Evolutionary conservation across 2,888 invertebrate species (phyloP), one percentile per base, ranked within the genome.

Genomic region (Drosophila koepferae): DNA sequence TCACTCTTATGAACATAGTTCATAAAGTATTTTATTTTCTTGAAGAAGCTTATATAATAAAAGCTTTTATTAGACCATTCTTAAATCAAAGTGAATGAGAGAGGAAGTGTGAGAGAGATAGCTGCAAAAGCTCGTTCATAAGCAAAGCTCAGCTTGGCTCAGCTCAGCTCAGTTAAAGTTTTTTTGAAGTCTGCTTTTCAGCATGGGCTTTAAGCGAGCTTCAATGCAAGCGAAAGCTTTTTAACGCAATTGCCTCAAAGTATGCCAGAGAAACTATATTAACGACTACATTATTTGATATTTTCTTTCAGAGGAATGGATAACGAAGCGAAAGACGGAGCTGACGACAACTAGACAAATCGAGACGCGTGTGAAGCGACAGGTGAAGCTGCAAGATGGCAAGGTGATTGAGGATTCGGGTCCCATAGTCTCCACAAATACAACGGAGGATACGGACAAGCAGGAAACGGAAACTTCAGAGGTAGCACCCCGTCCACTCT

Each of bases 301-400:
- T 49, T 23, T 23, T 16, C 12, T 79, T 94, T 94, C 95, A 98
- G 98, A 98, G 94, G 98, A 98, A 96, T 97, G 97, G 97, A 96
- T 97, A 93, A 97, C 97, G 88, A 96, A 97, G 92, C 97, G 97
- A 94, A 97, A 97, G 93, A 97, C 96, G 86, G 98, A 98, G 94
- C 95, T 97, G 91, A 97, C 97, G 81, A 98, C 97, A 78, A 97
- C 97, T 68, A 95, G 97, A 81, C 98, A 98, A 94, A 98, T 98
- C 88, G 98, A 98, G 91, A 98, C 98, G 49, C 94, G 98, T 79
- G 97, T 98, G 48, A 97, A 98, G 93, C 95, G 98, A 49, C 97
- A 98, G 94, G 95, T 98, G 73, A 95, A 97, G 76, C 94, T 98
- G 80, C 98, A 98, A 94, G 98, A 98, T 94, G 98, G 98, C 40